Conservation (phyloP, 2,888 invertebrate species). For the Parasteatoda lunata region DNA sequence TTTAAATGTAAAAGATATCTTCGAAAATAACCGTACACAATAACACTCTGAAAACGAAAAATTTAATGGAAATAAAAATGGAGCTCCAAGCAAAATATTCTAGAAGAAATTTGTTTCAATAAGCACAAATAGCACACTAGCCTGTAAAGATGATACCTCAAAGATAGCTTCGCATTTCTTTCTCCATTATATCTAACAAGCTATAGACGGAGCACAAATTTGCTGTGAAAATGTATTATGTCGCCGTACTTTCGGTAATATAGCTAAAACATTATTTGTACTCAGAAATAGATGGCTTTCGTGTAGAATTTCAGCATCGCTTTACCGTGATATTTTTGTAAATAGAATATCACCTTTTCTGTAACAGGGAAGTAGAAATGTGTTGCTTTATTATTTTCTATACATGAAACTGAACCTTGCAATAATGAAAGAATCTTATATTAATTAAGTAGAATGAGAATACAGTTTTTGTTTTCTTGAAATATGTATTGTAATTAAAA, state of each 20-base stretch:
- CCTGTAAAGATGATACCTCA: constrained; percentile 6
- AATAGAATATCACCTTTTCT: too few species aligned
- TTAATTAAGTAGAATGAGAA: too few species aligned
- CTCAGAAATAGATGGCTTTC: constrained; percentile 30
- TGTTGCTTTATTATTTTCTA: too few species aligned
- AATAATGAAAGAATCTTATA: too few species aligned
- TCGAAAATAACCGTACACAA: too few species aligned
- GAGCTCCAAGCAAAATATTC: not conserved
- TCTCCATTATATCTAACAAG: constrained; percentile 20
- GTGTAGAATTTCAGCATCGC: constrained; percentile 9
- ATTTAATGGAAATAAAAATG: not conserved
- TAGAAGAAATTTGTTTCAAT: not conserved
- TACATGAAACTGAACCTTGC: too few species aligned
- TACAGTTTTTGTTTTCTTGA: too few species aligned
- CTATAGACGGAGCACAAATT: constrained; percentile 14
- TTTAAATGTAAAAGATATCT: too few species aligned
- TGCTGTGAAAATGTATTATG: constrained; percentile 21
- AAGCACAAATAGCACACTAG: not conserved
- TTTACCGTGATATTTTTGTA: constrained; percentile 29
- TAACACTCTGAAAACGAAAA: not conserved
- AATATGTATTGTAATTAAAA: too few species aligned
- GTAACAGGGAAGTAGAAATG: too few species aligned
- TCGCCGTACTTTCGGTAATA: constrained; percentile 9
- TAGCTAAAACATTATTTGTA: constrained; percentile 20
- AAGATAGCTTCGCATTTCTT: constrained; percentile 31